Base-by-base conservation (phyloP, 1,140 invertebrate species). In the Goniozus legneri region DNA sequence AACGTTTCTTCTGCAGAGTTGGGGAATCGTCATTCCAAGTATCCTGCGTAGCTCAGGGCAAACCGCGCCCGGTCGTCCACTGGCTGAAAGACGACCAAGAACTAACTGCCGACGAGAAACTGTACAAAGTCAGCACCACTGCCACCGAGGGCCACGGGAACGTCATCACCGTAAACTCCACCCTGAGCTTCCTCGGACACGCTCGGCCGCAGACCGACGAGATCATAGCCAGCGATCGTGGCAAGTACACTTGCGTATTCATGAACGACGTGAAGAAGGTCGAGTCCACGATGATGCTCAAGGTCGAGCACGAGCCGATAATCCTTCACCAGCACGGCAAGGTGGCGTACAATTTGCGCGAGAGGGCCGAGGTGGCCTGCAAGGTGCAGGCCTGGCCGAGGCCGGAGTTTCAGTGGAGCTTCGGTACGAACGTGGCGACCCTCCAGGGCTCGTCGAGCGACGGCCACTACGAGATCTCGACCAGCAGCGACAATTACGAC, bases 351-450 rank as follows among this genome's bases (percentile, higher is more conserved):
- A 91, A 94, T 66, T 64, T 91, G 2, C 76, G 82, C 8, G 91
- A 95, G 65, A 88, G 82, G 0, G 92, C 91, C 0, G 84, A 90
- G 65, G 85, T 96, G 8, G 80, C 86, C 2, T 96, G 93, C 69
- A 84, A 87, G 63, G 90, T 95, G 2, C 89, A 93, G 66, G 91
- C 92, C 0, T 95, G 91, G 73, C 93, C 92, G 0, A 87, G 89
- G 61, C 91, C 92, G 0, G 88, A 91, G 61, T 95, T 95, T 69
- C 89, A 94, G 56, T 96, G 92, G 92, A 90, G 82, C 52, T 92
- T 84, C 52, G 85, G 83, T 4, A 82, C 82, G 0, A 88, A 89
- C 61, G 75, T 78, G 0, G 82, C 85, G 0, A 84, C 85, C 0
- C 69, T 90, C 8, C 81, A 86, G 47, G 84, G 84, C 50, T 85